A percentile compares a stretch with the other conserved stretches of the same genome.
Evolutionary conservation across 2,888 invertebrate species (phyloP).

Genomic region (Lasioglossum marginatum): DNA sequence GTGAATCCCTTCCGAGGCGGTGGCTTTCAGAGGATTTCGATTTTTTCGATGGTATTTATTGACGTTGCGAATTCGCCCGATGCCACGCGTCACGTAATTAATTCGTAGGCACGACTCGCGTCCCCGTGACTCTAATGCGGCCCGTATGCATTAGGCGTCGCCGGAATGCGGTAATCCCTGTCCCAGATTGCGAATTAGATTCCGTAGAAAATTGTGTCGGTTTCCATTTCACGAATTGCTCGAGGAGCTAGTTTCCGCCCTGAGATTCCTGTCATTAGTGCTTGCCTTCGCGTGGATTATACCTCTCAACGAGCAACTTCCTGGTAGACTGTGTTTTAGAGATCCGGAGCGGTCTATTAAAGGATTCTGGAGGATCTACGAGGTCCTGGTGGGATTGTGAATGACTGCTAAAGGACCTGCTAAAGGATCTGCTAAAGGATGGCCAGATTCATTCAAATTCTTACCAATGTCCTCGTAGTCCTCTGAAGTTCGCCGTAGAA

Average conservation of each 20-base stretch:
- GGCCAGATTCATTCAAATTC: neutral
- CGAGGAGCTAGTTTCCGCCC: neutral
- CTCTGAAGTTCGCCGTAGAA: too few species aligned
- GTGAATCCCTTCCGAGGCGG: neutral
- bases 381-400: neutral
- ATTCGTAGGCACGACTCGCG: constrained; percentile 49
- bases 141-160: constrained; percentile 10
- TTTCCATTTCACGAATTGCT: constrained; percentile 38
- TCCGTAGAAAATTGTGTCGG: constrained; percentile 27
- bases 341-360: neutral
- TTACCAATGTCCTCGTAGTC: neutral
- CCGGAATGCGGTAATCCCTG: constrained; percentile 24
- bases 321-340: neutral
- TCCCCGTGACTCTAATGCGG: constrained; percentile 37
- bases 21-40: neutral
- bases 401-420: neutral
- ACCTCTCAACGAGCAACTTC: neutral
- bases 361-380: neutral
- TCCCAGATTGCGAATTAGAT: constrained; percentile 39
- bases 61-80: constrained; percentile 24
- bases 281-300: neutral
- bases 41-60: neutral
- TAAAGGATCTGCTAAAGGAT: neutral
- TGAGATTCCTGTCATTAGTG: constrained; percentile 1
- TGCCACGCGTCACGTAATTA: constrained; percentile 40